Evolutionary conservation across 2,113 vertebrate species (phyloP), one percentile per base, ranked within the genome.

Genomic region (Bostrychus sinensis): DNA sequence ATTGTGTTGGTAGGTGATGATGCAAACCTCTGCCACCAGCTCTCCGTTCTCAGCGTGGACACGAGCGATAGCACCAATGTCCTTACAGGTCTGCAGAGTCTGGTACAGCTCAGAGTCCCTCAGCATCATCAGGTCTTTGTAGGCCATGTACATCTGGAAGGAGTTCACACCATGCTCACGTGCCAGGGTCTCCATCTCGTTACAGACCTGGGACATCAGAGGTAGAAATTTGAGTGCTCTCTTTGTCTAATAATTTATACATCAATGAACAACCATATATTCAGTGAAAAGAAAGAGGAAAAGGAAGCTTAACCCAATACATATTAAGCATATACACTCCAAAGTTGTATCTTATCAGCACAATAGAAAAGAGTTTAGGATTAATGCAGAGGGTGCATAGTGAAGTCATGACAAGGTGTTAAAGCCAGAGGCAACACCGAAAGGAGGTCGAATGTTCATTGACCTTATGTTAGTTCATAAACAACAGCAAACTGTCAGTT

Each of bases 81-180:
- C 95, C 56, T 94, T 96, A 78, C 97, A 98, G 19, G 94, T 94
- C 0, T 94, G 92, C 62, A 98, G 86, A 19, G 91, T 92, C 89
- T 98, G 97, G 87, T 96, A 98, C 26, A 98, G 94, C 86, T 98
- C 97, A 0, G 89, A 94, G 91, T 98, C 97, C 74, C 95, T 92
- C 78, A 98, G 94, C 95, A 98, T 98, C 90, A 95, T 95, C 84
- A 93, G 58, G 66, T 98, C 97, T 89, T 98, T 98, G 89, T 98
- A 98, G 78, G 96, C 94, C 96, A 98, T 98, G 92, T 91, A 98
- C 95, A 98, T 95, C 92, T 98, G 96, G 90, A 98, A 98, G 1
- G 97, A 97, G 92, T 97, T 98, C 78, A 98, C 95, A 0, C 97
- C 97, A 41, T 96, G 95, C 80, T 98, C 97, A 62, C 95, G 91